A percentile compares a stretch with the other conserved stretches of the same genome.
Conservation (phyloP, 2,113 vertebrate genomes). For the Furnarius figulus region DNA sequence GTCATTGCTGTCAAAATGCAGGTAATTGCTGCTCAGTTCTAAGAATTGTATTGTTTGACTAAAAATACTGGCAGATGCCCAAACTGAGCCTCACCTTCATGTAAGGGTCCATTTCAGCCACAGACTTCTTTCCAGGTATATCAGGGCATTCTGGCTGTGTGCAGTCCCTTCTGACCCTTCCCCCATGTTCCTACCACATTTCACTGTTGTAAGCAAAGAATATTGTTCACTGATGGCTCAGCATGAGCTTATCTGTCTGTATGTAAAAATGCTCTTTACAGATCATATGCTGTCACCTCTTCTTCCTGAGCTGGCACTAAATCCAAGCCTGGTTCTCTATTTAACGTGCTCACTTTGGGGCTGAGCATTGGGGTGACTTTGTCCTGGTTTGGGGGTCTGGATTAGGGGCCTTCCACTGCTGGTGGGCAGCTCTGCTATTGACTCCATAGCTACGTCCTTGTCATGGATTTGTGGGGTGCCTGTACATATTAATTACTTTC, state of each 20-base stretch:
- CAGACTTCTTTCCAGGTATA: background rate
- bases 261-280: background rate
- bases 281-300: background rate
- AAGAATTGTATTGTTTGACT: background rate
- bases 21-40: constrained; percentile 73
- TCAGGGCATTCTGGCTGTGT: background rate
- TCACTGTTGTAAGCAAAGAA: background rate
- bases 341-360: background rate
- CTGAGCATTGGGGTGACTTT: background rate
- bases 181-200: background rate
- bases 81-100: background rate
- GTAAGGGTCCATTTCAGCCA: background rate
- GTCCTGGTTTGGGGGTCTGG: background rate
- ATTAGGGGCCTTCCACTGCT: background rate
- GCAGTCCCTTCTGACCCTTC: background rate
- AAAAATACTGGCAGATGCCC: background rate
- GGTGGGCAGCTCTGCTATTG: background rate
- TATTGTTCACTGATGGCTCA: background rate
- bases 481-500: background rate
- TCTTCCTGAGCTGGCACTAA: background rate
- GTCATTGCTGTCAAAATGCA: constrained; percentile 98
- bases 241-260: background rate
- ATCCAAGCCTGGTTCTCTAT: background rate
- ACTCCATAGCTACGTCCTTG: background rate
- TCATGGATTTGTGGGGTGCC: background rate